Percentiles rank a stretch among this genome's conserved stretches.
These are phyloP conservation scores for Esox lucius DNA, from an alignment of 2,797 vertebrate species.

Conservation along the genomic window DNA sequence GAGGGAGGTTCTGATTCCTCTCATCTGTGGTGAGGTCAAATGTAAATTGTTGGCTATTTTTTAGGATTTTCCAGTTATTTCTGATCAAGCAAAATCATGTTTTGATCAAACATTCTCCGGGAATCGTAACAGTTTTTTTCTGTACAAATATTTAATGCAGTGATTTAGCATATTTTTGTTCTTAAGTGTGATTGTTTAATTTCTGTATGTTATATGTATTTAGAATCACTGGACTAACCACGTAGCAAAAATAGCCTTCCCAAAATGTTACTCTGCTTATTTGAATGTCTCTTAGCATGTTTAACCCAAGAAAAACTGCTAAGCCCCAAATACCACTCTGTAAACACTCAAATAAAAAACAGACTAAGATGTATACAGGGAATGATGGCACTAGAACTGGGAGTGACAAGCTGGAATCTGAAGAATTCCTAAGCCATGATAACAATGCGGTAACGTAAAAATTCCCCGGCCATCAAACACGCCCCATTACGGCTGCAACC, in stretches of 20 bases:
- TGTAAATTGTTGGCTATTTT: background rate
- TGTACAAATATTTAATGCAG: background rate
- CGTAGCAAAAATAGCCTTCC: background rate
- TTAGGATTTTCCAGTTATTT: constrained; percentile 14
- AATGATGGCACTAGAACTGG: background rate
- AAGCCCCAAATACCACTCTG: constrained; percentile 9
- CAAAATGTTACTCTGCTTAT: background rate
- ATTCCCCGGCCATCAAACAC: constrained; percentile 16
- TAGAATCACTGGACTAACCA: background rate
- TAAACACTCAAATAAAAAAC: constrained; percentile 19
- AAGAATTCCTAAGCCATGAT: constrained; percentile 20
- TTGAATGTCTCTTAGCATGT: background rate
- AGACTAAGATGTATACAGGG: constrained; percentile 18
- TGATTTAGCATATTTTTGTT: background rate
- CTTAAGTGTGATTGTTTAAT: background rate
- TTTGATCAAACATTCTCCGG: constrained; percentile 6
- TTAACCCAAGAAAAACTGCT: background rate
- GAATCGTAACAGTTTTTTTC: background rate
- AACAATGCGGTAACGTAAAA: constrained; percentile 9
- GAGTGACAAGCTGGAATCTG: constrained; percentile 1
- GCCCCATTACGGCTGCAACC: constrained; percentile 18
- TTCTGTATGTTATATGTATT: background rate
- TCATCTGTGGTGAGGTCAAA: constrained; percentile 28
- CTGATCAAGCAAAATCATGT: constrained; percentile 5
- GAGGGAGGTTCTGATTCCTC: constrained; percentile 23